Evolutionary conservation across 1,140 invertebrate genomes (phyloP), one percentile per base, ranked within the genome.

Genomic region (Zaprionus vittiger): DNA sequence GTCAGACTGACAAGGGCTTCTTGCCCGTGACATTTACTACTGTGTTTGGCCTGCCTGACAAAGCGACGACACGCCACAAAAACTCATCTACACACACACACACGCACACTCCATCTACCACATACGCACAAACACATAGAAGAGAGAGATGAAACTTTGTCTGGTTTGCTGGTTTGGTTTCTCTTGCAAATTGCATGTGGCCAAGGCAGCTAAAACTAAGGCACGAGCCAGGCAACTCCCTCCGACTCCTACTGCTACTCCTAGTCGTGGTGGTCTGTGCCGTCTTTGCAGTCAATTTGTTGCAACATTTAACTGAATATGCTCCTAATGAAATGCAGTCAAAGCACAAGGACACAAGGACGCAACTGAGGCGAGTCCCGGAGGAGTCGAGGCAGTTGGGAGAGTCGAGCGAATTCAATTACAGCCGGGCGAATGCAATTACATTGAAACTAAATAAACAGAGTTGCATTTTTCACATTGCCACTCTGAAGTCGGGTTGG

Each of bases 381-480:
- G 20, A 22, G 11, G 52, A 47, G 6, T 17, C 7, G n/a, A 7
- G 41, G 6, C 15, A 41, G 38, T 41, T 15, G 38, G 38, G 41
- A 7, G n/a, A 47, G n/a, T 47, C 31, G 56, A 38, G 56, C 28
- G n/a, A 89, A 79, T 84, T 71, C 31, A 81, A 73, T 89, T 84
- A 81, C 70, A 61, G 73, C 78, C 75, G 73, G 68, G 84, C 64
- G 79, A 77, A 87, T 84, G 85, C 79, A 87, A 87, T 87, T 87
- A 89, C 72, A 69, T 47, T 73, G 72, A 72, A 66, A 79, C 84
- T 89, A 89, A 89, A 84, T 79, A 87, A 89, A 87, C 84, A 79
- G 22, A 71, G 55, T 61, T 89, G 63, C 78, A 78, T 63, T 84
- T 82, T 75, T 66, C 71, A 83, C 76, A 72, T 37, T 47, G 44